Percentiles rank a stretch among this genome's conserved stretches.
phyloP scores from a whole-genome alignment of 1,140 invertebrate species.

The Rhysida immarginata region DNA sequence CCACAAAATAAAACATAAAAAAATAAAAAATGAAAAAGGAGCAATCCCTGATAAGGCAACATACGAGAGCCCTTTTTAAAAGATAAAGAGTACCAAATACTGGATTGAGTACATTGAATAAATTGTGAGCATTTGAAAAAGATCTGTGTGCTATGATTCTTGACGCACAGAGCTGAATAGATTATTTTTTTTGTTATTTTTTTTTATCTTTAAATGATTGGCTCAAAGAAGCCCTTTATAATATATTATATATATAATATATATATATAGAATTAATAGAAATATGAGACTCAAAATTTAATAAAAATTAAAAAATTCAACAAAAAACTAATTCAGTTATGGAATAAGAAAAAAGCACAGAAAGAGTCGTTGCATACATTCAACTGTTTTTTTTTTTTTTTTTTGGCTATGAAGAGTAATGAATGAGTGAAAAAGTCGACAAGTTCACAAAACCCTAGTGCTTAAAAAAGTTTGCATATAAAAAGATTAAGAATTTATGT shows the following conservation, averaged over 20 bases:
- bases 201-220: not conserved
- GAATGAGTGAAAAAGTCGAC: not conserved
- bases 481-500: not conserved
- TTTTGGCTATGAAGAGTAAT: not conserved
- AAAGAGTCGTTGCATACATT: not conserved
- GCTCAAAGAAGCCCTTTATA: not conserved
- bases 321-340: not conserved
- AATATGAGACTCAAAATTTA: no score
- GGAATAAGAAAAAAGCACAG: not conserved
- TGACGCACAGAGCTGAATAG: not conserved
- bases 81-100: slow-evolving; percentile 10
- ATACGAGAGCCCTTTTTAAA: slow-evolving; percentile 2
- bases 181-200: no score
- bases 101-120: slow-evolving; percentile 8
- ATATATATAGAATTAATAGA: not conserved
- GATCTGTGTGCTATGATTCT: not conserved
- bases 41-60: slow-evolving; percentile 9
- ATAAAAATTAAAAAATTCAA: not conserved
- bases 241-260: not conserved
- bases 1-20: slow-evolving; percentile 1
- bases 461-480: not conserved
- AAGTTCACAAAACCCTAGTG: slow-evolving; percentile 3
- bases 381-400: no score
- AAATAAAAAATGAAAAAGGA: no score
- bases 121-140: slow-evolving; percentile 10